These are phyloP conservation scores for Drosophila nigritarsus DNA, from an alignment of 2,888 invertebrate species.

Conservation along the genomic window DNA sequence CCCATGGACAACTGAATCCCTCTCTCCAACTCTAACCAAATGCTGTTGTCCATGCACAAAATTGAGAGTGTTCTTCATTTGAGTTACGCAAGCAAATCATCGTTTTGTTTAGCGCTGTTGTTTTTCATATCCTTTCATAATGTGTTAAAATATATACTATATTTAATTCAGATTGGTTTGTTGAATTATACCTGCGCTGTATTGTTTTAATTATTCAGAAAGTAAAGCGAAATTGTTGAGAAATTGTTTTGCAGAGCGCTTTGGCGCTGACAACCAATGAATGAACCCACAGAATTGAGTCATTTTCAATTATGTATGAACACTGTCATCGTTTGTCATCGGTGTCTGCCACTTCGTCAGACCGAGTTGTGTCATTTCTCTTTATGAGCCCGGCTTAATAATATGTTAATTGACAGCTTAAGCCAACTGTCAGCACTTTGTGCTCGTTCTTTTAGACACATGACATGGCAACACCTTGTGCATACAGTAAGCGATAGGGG, in stretches of 20 bases:
- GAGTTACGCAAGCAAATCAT: not conserved
- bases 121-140: not conserved
- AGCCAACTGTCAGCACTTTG: constrained; percentile 62
- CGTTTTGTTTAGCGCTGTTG: not conserved
- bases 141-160: not conserved
- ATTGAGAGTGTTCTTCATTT: not conserved
- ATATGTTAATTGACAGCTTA: constrained; percentile 72
- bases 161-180: not conserved
- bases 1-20: constrained; percentile 13
- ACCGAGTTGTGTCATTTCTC: constrained; percentile 3
- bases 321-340: constrained; percentile 27
- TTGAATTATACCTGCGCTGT: not conserved
- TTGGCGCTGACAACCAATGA: constrained; percentile 5
- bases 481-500: not conserved
- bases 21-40: not conserved
- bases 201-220: not conserved
- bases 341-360: constrained; percentile 6
- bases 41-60: not conserved
- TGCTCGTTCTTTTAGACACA: constrained; percentile 33
- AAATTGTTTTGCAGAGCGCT: not conserved
- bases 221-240: constrained; percentile 1
- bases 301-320: constrained; percentile 34
- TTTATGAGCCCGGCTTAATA: constrained; percentile 56
- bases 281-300: constrained; percentile 24
- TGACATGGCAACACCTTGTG: constrained; percentile 18